Percentiles rank a stretch among this genome's conserved stretches.
Conservation (phyloP, 2,888 invertebrate genomes). For the Andrena dorsata region DNA sequence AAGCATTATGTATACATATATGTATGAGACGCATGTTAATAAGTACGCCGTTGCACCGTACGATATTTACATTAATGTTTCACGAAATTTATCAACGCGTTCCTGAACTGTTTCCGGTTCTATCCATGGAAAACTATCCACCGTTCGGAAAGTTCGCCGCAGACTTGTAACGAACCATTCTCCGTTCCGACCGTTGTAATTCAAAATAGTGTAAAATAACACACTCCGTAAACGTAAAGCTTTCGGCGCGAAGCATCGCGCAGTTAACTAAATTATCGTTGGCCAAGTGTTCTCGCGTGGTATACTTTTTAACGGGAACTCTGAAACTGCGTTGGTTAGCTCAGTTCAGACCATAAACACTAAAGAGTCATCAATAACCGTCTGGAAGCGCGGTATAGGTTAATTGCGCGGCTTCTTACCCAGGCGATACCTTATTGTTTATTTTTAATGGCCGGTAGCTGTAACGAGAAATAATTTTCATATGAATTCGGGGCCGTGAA, state of each 20-base stretch:
- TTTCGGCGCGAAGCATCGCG: background rate
- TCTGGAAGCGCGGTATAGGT: background rate
- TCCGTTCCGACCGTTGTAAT: background rate
- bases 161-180: conserved; percentile 3
- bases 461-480: conserved; percentile 45
- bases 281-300: conserved; percentile 19
- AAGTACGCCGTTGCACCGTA: no score
- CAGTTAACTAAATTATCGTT: conserved; percentile 66
- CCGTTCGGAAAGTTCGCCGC: no score
- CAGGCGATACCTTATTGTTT: background rate
- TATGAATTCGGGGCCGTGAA: conserved; percentile 30
- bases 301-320: conserved; percentile 17
- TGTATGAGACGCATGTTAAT: conserved; percentile 36
- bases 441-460: conserved; percentile 13
- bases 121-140: background rate
- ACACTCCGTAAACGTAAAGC: background rate
- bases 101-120: background rate
- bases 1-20: conserved; percentile 37
- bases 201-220: no score
- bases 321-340: conserved; percentile 3
- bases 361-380: background rate
- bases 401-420: background rate
- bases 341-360: background rate
- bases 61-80: background rate
- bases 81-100: background rate